Percentiles rank a stretch among this genome's conserved stretches.
phyloP scores from a whole-genome alignment of 2,888 invertebrate genomes.

The Pandemis heparana region DNA sequence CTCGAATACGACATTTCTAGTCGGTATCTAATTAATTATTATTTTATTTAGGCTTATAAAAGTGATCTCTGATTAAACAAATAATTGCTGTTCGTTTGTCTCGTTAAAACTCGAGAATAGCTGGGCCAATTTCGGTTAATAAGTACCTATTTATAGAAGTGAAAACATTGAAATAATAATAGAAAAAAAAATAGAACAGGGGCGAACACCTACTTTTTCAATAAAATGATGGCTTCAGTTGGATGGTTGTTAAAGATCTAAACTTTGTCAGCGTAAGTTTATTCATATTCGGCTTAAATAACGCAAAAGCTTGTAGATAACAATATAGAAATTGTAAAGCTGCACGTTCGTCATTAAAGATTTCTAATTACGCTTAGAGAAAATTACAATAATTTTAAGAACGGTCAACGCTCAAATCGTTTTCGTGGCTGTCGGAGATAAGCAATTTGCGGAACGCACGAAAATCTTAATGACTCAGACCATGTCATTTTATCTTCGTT shows the following conservation, averaged over 20 bases:
- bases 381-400: constrained; percentile 21
- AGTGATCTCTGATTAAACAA: no score
- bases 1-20: constrained; percentile 1
- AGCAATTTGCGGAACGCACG: constrained; percentile 26
- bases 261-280: no score
- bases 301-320: neutral
- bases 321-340: neutral
- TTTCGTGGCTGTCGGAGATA: constrained; percentile 24
- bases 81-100: no score
- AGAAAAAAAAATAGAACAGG: no score
- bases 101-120: no score
- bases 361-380: constrained; percentile 11
- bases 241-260: no score
- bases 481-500: constrained; percentile 21
- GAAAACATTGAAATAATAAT: no score
- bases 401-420: constrained; percentile 15
- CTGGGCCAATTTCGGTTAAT: no score
- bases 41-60: no score
- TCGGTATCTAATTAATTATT: neutral
- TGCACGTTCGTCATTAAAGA: constrained; percentile 8
- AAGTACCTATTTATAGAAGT: no score
- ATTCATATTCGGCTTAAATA: neutral
- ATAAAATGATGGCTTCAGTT: no score
- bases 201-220: no score
- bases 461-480: constrained; percentile 26